Percentiles rank a stretch among this genome's conserved stretches.
These are phyloP conservation scores for Pteronura brasiliensis DNA, from an alignment of 2,113 vertebrate species.

Conservation along the genomic window DNA sequence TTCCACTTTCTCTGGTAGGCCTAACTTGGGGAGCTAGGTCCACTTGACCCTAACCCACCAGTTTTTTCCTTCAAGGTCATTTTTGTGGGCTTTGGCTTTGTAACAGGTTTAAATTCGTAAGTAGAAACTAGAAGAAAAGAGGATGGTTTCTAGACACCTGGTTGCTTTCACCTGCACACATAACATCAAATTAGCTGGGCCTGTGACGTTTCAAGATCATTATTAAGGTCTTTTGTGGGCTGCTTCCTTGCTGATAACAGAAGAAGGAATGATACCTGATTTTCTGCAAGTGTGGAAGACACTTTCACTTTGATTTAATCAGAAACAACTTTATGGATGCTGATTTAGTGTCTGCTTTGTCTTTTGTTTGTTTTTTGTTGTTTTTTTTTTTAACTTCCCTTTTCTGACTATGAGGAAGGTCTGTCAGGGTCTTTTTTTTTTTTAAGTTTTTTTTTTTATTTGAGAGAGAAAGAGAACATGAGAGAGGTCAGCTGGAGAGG, in stretches of 20 bases:
- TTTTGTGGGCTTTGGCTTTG: neutral
- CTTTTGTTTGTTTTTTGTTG: too few relatives aligned
- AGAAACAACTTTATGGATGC: neutral
- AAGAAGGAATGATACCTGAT: neutral
- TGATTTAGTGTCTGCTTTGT: neutral
- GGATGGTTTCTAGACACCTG: neutral
- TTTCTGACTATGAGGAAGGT: neutral
- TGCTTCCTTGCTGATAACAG: neutral
- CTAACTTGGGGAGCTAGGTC: too few relatives aligned
- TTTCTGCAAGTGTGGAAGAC: neutral
- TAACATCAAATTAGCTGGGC: neutral
- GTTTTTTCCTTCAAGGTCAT: neutral
- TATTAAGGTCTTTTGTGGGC: neutral
- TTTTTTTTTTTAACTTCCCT: neutral
- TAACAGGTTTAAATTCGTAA: neutral
- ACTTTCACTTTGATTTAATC: neutral
- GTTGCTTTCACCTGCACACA: neutral
- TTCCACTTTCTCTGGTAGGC: neutral
- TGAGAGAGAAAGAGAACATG: too few relatives aligned
- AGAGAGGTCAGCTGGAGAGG: neutral
- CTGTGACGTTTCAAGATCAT: neutral
- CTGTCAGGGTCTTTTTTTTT: neutral
- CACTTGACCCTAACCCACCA: neutral
- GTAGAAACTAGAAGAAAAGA: neutral
- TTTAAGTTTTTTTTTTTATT: too few relatives aligned